Base-by-base conservation (phyloP, 2,797 vertebrate genomes). In the Oryzias dopingdopingensis region DNA sequence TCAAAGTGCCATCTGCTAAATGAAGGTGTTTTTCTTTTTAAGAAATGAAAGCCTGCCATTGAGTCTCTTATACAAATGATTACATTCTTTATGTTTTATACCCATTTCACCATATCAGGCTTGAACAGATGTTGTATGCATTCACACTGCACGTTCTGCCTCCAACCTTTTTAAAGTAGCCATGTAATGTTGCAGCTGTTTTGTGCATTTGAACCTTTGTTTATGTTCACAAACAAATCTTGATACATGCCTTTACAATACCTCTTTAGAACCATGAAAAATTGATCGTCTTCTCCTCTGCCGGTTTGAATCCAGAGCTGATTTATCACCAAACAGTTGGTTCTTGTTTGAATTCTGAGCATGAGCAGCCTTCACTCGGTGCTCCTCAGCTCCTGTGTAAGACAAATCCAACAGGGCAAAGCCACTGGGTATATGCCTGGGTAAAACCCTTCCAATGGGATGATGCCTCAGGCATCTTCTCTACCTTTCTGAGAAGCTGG, bases 401-500 rank as follows among this genome's bases (percentile, higher is more conserved):
- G 29, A 45, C 45, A 56, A 85, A 73, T 72, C 62, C 70, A 64
- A 55, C 49, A 53, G 54, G 56, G 67, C 62, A 67, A 65, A 69
- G 76, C 68, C 53, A 64, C 29, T 20, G 46, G 66, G 64, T 77
- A 55, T 49, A 45, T 16, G 70, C 54, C 65, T 70, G 52, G 37
- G 66, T 74, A 62, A 80, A 84, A 83, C 71, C 54, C 71, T 65
- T 77, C 74, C 72, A 67, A 62, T 59, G 76, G 76, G 77, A 77
- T 24, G 49, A 63, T 51, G 82, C 83, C 79, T 76, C 42, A 3
- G 80, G 79, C 70, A 37, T 16, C 45, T 65, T 64, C 44, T 70
- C 63, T 73, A 60, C 60, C 62, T 77, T 67, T 62, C 61, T 73
- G 67, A 73, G 61, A 52, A 55, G 61, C 64, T 57, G 40, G 59